Base-by-base conservation (phyloP, 2,888 invertebrate genomes). In the Stramonita haemastoma region DNA sequence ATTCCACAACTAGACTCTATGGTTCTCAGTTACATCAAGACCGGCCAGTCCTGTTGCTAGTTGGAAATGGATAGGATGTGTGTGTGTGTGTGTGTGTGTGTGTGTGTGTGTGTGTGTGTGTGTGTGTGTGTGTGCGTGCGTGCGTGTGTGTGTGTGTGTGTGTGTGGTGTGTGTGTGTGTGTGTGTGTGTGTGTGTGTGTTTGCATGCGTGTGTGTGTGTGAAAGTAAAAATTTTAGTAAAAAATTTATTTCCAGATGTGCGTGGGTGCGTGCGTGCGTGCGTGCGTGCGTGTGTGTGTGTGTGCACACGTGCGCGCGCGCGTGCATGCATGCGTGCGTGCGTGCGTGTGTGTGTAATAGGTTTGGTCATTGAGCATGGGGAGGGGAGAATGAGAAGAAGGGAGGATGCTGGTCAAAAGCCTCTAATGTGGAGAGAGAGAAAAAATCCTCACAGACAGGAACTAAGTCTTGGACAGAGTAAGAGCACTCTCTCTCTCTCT, bases 31-130 rank as follows among this genome's bases (percentile, higher is more conserved):
- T 66, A 19, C 19, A 22, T 17, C 19, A 19, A 66, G 4, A 66
- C 26, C 66, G 4, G 26, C 19, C 66, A 5, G 19, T 66, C 66
- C 22, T 66, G 19, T 60, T 46, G 46, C 46, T 46, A 46, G 8
- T 2, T 46, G 46, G 46, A 46, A 46, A 46, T 46, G 46, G 46
- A 46, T 46, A 46, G 66, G 15, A 19, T 66, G 66, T 66, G 66
- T 66, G 66, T 66, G 66, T 66, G 66, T 66, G 66, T 66, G 66
- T 66, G 66, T 66, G 66, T 66, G 66, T 66, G 66, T 66, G 66
- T 66, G 66, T 66, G 66, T 66, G 66, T 17, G 66, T 66, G 66
- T 66, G 66, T 66, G 66, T 66, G 15, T 66, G 66, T 66, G 66
- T 2, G 2, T 15, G 2, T 5, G 66, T 66, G 19, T 66, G 11